A percentile compares a stretch with the other conserved stretches of the same genome.
These are phyloP conservation scores for Eilema griseolum DNA, from an alignment of 2,888 invertebrate species.

Conservation along the genomic window DNA sequence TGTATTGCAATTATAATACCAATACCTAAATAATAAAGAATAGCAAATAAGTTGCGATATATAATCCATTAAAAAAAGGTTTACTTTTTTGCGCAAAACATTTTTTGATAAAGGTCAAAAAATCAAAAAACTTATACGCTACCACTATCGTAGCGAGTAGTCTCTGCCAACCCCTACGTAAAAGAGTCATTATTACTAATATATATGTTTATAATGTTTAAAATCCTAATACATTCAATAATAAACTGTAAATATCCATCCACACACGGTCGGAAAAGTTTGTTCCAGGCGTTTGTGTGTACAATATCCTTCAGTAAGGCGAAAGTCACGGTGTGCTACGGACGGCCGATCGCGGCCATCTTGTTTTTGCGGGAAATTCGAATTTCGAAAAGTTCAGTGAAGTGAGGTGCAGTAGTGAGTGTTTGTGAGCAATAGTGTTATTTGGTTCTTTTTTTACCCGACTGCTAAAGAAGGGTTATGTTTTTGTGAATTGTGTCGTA, in stretches of 20 bases:
- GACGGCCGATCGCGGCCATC: conserved; percentile 21
- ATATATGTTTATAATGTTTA: background rate
- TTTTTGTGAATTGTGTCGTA: conserved; percentile 15
- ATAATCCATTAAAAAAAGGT: too few relatives aligned
- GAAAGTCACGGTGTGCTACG: conserved; percentile 10
- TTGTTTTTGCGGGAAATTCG: conserved; percentile 32
- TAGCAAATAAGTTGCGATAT: too few relatives aligned
- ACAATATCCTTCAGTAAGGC: conserved; percentile 21
- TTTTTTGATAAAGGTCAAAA: too few relatives aligned
- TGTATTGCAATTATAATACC: too few relatives aligned
- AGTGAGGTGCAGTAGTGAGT: conserved; percentile 39
- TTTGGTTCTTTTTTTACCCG: too few relatives aligned
- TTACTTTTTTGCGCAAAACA: too few relatives aligned
- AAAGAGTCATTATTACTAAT: too few relatives aligned
- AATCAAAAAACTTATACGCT: too few relatives aligned
- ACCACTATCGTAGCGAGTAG: too few relatives aligned
- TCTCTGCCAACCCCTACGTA: too few relatives aligned
- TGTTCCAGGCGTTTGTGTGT: background rate
- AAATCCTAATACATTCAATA: background rate
- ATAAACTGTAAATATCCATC: conserved; percentile 1
- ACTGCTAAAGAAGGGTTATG: background rate
- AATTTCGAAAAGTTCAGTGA: conserved; percentile 37
- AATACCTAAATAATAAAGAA: too few relatives aligned
- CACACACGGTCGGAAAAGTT: background rate
- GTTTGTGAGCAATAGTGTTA: background rate